Base-by-base conservation (phyloP, 2,113 vertebrate genomes). In the Dendrocopos noguchii region DNA sequence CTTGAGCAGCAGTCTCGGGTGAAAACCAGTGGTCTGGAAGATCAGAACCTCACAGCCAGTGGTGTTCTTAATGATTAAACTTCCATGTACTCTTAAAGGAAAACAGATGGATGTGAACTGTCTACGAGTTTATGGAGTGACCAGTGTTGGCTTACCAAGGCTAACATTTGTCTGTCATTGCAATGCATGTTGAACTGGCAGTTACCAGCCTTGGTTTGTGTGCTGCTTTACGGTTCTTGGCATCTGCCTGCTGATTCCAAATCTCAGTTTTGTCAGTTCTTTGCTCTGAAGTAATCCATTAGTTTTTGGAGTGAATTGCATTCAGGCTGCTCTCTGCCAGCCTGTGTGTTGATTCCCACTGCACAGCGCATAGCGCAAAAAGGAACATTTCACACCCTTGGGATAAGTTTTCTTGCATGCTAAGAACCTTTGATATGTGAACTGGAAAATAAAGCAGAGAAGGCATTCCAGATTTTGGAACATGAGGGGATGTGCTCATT, bases 1-100 rank as follows among this genome's bases (percentile, higher is more conserved):
- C 96, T 98, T 93, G 99, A 99, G 88, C 94, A 94, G 33, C 96
- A 96, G 52, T 70, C 95, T 94, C 92, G 84, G 86, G 92, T 96
- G 55, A 95, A 94, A 70, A 85, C 92, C 33, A 85, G 76, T 87
- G 91, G 29, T 84, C 78, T 96, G 65, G 81, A 97, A 92, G 79
- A 95, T 15, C 42, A 52, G 31, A 74, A 53, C 80, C 55, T 67
- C 13, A n/a, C 60, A 34, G 4, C 56, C 47, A 16, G 24, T 76
- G 76, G 27, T 71, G 33, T 80, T 72, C 47, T 14, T 65, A 72
- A 94, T 88, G 72, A 36, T 80, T 74, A 28, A 94, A 78, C n/a
- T 86, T 63, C 52, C 36, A 0, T 28, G 39, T 67, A 29, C 25
- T 12, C 56, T 47, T 84, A 39, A 84, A 77, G 14, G 33, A 87